phyloP scores from a whole-genome alignment of 2,113 vertebrate species.

The Lagopus muta region DNA sequence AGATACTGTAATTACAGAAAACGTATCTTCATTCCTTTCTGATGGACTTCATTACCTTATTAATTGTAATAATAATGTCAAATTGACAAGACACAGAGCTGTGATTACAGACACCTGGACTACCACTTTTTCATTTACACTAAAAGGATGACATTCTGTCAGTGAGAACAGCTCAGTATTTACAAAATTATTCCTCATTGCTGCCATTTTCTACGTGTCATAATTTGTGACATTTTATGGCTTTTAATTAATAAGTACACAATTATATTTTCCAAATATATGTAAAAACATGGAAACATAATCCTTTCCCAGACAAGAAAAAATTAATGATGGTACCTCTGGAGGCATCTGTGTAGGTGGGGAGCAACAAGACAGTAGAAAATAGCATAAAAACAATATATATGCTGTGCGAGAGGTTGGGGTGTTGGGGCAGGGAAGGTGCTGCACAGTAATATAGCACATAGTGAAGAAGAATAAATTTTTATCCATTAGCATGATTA shows the following conservation, averaged over 20 bases:
- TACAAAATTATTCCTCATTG: neutral
- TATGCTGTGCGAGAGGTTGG: neutral
- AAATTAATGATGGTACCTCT: neutral
- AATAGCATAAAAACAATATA: neutral
- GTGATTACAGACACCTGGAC: neutral
- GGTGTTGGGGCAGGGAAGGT: fast-evolving
- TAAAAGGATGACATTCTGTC: neutral
- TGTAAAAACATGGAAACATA: neutral
- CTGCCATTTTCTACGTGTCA: neutral
- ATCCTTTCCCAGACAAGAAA: neutral
- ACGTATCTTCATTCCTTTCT: neutral
- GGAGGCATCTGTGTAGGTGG: neutral
- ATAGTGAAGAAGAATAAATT: neutral
- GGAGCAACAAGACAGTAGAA: neutral
- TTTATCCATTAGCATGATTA: neutral
- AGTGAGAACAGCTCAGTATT: neutral
- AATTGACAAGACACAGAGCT: neutral
- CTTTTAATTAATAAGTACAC: neutral
- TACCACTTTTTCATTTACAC: neutral
- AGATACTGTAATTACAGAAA: neutral
- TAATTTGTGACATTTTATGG: neutral
- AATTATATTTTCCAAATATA: neutral
- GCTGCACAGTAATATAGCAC: neutral
- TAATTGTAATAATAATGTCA: neutral
- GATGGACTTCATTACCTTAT: neutral